A percentile compares a stretch with the other conserved stretches of the same genome.
Evolutionary conservation across 2,888 invertebrate genomes (phyloP).

Genomic region (Cataglyphis rosenhaueri): DNA sequence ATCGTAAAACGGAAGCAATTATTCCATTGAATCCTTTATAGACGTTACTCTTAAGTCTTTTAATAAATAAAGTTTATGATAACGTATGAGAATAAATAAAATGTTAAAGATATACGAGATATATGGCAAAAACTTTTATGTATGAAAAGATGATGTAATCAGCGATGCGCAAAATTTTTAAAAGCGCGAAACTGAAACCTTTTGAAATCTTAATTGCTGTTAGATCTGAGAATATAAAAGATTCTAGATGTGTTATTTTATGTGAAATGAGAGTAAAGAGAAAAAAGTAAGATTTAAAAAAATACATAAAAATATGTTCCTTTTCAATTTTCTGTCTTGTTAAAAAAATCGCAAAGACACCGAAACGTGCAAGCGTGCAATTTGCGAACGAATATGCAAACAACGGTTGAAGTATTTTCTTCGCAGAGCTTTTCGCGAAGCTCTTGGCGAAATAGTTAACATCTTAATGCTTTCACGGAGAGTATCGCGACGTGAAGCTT

Average conservation of each 20-base stretch:
- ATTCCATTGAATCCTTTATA: constrained; percentile 8
- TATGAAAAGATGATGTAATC: neutral
- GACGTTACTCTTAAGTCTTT: neutral
- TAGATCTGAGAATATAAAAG: neutral
- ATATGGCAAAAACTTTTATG: neutral
- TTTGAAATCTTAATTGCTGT: neutral
- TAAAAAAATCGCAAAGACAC: neutral
- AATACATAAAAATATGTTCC: neutral
- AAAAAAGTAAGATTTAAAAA: neutral
- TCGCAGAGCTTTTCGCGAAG: neutral
- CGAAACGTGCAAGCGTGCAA: neutral
- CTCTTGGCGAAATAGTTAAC: constrained; percentile 25
- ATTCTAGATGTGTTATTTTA: neutral
- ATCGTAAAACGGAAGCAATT: neutral
- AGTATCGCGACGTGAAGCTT: neutral
- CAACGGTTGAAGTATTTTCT: constrained; percentile 5
- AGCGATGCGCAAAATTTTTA: neutral
- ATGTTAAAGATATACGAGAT: neutral
- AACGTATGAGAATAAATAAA: neutral
- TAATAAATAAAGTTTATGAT: constrained; percentile 6
- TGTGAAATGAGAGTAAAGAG: neutral
- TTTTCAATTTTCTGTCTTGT: neutral
- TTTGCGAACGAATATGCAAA: neutral
- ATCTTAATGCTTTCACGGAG: constrained; percentile 38
- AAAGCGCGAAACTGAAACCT: neutral